Base-by-base conservation (phyloP, 1,140 invertebrate genomes). In the Heliconius congener region DNA sequence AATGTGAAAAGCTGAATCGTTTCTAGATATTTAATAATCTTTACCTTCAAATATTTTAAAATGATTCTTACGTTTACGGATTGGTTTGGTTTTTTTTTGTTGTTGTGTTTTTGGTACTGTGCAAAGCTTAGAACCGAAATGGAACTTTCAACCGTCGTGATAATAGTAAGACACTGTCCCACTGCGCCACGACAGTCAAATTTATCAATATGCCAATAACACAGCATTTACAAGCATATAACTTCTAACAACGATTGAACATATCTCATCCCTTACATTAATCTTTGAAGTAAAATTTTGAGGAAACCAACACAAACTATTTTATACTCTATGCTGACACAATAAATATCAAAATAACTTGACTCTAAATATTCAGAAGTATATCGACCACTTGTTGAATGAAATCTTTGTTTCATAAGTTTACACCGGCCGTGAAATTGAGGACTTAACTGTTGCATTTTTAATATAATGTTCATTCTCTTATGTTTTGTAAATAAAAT, bases 361-460 rank as follows among this genome's bases (percentile, higher is more conserved):
- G 39, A 37, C n/a, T 73, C 52, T 74, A 72, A 71, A 71, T 52
- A 71, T 78, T 78, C 76, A 81, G 71, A 75, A 77, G 75, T 78
- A 78, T 78, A 73, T 76, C 73, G 78, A 77, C 86, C 88, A 92
- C 90, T 90, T 92, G 90, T 92, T 92, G 90, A 88, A 86, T 86
- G 85, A 90, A 89, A 90, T 90, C 89, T 91, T 91, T 86, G 88
- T 86, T 91, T 90, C 89, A 85, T 88, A 87, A 88, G 84, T 84
- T 73, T 81, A 83, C 79, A 83, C 83, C 73, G 73, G 71, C 60
- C 70, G 78, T 76, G 57, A 79, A 74, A 75, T 78, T 71, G 71
- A 66, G 80, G 57, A 66, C 73, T 70, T 86, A 85, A 84, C 82
- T 88, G 82, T 70, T 72, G 79, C 75, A 70, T 37, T 76, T 73